Evolutionary conservation across 2,888 invertebrate species (phyloP).

Genomic region (Acheta domesticus): DNA sequence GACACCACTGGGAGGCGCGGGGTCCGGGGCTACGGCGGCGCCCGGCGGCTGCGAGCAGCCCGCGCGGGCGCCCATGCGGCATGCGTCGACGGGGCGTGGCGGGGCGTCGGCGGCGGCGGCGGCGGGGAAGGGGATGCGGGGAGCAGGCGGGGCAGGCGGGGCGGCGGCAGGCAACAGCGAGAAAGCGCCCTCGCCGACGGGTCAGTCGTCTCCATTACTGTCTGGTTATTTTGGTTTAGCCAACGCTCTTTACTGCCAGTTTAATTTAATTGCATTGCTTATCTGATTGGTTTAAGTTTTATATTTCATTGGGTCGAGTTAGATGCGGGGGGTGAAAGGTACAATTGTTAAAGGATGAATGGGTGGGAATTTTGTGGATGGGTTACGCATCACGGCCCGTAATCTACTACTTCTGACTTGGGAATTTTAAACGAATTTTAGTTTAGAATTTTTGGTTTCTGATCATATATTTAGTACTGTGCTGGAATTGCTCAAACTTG

Average conservation of each 20-base stretch:
- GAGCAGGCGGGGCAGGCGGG: background rate
- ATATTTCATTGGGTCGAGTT: background rate
- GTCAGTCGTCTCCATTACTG: background rate
- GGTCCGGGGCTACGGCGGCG: background rate
- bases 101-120: background rate
- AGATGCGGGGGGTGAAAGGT: background rate
- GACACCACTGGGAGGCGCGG: background rate
- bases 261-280: background rate
- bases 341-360: background rate
- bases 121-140: background rate
- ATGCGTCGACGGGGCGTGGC: background rate
- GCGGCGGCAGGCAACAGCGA: slow-evolving; percentile 1
- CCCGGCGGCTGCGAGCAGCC: background rate
- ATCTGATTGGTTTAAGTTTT: slow-evolving; percentile 2
- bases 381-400: background rate
- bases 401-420: background rate
- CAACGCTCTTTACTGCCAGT: background rate
- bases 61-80: background rate
- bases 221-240: background rate
- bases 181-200: slow-evolving; percentile 1
- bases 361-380: background rate
- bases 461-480: slow-evolving; percentile 3
- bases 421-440: background rate
- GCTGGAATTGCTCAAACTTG: background rate
- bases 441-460: background rate